Conservation (phyloP, 2,797 vertebrate genomes). For the Anas bernieri region DNA sequence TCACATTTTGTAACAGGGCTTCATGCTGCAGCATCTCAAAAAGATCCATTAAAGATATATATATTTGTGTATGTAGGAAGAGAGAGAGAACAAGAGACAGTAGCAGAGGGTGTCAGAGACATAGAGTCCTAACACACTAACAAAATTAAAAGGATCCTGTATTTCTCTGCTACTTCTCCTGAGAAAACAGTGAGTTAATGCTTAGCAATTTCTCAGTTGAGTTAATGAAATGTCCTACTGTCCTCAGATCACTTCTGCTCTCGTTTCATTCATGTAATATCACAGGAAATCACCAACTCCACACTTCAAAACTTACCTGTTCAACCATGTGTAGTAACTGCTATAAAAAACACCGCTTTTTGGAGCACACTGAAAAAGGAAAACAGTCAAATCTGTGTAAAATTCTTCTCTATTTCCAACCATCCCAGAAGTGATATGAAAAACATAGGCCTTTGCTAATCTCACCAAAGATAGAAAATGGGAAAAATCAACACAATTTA, state of each 20-base stretch:
- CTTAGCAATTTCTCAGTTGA: not conserved
- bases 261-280: not conserved
- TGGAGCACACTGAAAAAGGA: not conserved
- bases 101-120: not conserved
- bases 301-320: not conserved
- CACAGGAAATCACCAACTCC: not conserved
- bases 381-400: not conserved
- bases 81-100: not conserved
- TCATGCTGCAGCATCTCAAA: not conserved
- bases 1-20: not conserved
- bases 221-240: not conserved
- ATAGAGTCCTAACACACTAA: not conserved
- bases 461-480: not conserved
- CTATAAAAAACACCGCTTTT: not conserved
- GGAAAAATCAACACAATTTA: not conserved
- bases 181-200: not conserved
- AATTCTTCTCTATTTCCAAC: not conserved
- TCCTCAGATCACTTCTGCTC: not conserved
- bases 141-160: not conserved
- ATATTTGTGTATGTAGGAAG: rapidly evolving
- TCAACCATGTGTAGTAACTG: not conserved
- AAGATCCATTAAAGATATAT: not conserved
- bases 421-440: not conserved
- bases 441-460: not conserved
- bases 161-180: not conserved